A percentile compares a stretch with the other conserved stretches of the same genome.
Evolutionary conservation across 2,797 vertebrate species (phyloP).

Genomic region (Xenops minutus): DNA sequence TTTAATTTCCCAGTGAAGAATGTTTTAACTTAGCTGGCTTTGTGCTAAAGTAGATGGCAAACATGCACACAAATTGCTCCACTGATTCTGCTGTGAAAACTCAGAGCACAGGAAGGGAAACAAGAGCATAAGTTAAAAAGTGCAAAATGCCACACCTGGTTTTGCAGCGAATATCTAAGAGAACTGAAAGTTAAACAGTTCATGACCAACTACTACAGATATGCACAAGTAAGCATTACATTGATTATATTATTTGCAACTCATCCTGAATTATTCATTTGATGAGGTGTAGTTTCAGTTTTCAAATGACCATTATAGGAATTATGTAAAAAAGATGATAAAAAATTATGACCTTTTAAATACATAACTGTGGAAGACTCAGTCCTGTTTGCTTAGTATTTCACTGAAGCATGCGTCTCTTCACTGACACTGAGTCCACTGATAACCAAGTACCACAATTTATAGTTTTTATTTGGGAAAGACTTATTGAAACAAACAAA

Average conservation of each 20-base stretch:
- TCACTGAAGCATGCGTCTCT: not conserved
- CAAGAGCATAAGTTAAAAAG: not conserved
- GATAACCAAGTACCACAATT: not conserved
- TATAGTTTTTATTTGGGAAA: not conserved
- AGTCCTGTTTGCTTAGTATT: not conserved
- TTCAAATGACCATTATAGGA: not conserved
- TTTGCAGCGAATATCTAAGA: not conserved
- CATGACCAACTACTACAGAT: not conserved
- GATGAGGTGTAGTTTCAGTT: not conserved
- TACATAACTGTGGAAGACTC: not conserved
- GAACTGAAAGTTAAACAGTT: not conserved
- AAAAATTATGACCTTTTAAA: not conserved
- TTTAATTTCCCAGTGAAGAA: not conserved
- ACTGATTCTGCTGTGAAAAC: not conserved
- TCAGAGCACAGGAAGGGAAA: not conserved
- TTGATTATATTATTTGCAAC: not conserved
- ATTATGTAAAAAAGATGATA: not conserved
- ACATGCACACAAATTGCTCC: not conserved
- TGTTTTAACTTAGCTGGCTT: not conserved
- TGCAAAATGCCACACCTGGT: not conserved
- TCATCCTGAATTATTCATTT: not conserved
- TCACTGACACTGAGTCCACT: not conserved
- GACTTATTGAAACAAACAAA: not conserved
- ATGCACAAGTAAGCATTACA: not conserved
- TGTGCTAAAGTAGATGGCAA: not conserved